phyloP scores from a whole-genome alignment of 2,888 invertebrate species.

The Pammene fasciana region DNA sequence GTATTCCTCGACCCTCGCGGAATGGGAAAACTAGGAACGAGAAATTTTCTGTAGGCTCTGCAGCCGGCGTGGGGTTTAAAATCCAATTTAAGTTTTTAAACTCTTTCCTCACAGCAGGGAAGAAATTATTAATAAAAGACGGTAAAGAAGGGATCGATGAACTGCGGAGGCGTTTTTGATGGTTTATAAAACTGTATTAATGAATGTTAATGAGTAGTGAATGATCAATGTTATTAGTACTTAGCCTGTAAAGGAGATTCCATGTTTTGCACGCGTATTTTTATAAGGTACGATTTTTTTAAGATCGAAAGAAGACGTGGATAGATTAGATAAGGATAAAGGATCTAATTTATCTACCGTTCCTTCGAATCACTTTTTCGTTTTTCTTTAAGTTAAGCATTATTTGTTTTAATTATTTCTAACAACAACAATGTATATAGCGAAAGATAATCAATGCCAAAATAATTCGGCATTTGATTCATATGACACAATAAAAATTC shows the following conservation, averaged over 20 bases:
- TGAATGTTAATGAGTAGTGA: no score
- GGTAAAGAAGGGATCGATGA: neutral
- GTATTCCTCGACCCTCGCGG: slow-evolving; percentile 65
- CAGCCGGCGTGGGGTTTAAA: slow-evolving; percentile 35
- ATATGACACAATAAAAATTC: slow-evolving; percentile 66
- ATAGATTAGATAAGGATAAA: no score
- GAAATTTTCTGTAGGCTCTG: slow-evolving; percentile 54
- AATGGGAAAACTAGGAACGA: slow-evolving; percentile 71
- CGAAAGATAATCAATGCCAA: slow-evolving; percentile 64
- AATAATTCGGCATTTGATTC: slow-evolving; percentile 46
- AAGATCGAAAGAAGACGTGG: no score
- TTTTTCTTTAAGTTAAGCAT: no score
- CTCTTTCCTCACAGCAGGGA: slow-evolving; percentile 25
- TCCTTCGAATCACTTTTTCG: neutral
- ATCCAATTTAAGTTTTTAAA: slow-evolving; percentile 35
- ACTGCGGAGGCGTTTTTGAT: slow-evolving; percentile 1
- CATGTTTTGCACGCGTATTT: no score
- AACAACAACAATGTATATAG: slow-evolving; percentile 60
- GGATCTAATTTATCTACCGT: no score
- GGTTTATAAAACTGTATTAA: neutral
- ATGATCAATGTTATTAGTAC: no score
- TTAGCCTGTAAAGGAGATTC: no score
- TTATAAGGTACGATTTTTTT: no score
- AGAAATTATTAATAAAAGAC: slow-evolving; percentile 7
- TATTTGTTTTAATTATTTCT: neutral